Evolutionary conservation across 1,140 invertebrate species (phyloP).

Genomic region (Scaptomyza hsui): DNA sequence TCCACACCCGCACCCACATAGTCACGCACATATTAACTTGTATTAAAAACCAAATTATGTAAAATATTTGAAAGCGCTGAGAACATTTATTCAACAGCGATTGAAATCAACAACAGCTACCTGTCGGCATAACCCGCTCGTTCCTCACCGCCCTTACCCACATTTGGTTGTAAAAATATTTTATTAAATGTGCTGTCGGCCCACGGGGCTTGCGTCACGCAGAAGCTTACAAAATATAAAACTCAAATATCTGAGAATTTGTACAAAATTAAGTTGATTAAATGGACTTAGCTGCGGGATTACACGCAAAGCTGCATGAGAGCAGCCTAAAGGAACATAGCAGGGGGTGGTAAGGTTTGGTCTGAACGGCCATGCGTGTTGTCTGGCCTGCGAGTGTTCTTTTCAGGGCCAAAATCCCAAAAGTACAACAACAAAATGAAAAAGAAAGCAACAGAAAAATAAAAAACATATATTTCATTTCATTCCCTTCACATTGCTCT

Average conservation of each 20-base stretch:
- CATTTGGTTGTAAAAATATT: constrained; percentile 46
- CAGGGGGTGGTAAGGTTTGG: background rate
- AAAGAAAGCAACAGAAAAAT: background rate
- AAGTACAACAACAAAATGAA: constrained; percentile 22
- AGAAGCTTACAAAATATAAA: constrained; percentile 18
- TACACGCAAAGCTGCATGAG: constrained; percentile 70
- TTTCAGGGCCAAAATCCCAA: constrained; percentile 28
- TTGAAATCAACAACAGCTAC: constrained; percentile 56
- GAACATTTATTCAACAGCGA: constrained; percentile 68
- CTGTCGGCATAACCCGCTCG: background rate
- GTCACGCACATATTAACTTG: constrained; percentile 18
- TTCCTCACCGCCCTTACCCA: background rate
- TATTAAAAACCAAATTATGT: constrained; percentile 74
- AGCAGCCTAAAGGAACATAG: background rate
- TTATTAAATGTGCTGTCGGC: constrained; percentile 63
- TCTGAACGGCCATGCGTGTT: constrained; percentile 44
- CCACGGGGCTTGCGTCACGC: constrained; percentile 60
- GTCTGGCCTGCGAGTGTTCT: constrained; percentile 28
- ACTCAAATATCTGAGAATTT: constrained; percentile 74
- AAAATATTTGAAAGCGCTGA: constrained; percentile 72
- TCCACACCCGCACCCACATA: background rate
- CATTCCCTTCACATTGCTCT: constrained; percentile 53
- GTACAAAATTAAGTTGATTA: constrained; percentile 82
- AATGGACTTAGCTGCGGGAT: constrained; percentile 78
- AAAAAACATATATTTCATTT: constrained; percentile 68